Percentiles rank a stretch among this genome's conserved stretches.
phyloP scores from a whole-genome alignment of 2,113 vertebrate species.

The Etheostoma spectabile region DNA sequence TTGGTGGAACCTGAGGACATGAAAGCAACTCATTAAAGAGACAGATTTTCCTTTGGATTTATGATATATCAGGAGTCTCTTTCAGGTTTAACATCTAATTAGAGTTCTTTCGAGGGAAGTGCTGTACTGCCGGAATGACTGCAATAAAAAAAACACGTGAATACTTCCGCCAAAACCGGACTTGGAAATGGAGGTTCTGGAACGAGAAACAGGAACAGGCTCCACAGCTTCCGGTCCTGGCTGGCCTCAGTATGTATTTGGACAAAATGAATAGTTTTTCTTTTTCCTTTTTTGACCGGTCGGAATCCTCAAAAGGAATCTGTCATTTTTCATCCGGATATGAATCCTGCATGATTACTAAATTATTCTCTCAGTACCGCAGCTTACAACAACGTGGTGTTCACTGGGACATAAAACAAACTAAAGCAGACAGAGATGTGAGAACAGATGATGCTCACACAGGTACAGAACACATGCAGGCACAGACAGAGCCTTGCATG shows the following conservation, averaged over 20 bases:
- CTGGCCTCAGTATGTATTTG: slow-evolving; percentile 8
- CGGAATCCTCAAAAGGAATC: slow-evolving; percentile 48
- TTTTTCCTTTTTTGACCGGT: slow-evolving; percentile 35
- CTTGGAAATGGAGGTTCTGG: slow-evolving; percentile 27
- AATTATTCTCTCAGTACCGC: slow-evolving; percentile 33
- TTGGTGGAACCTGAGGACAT: slow-evolving; percentile 54
- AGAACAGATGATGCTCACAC: slow-evolving; percentile 28
- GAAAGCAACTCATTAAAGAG: slow-evolving; percentile 62
- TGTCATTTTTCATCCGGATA: slow-evolving; percentile 57
- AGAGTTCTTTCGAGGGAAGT: slow-evolving; percentile 41
- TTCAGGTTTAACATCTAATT: slow-evolving; percentile 67
- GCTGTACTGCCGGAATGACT: slow-evolving; percentile 27
- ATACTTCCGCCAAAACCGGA: slow-evolving; percentile 38
- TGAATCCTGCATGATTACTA: slow-evolving; percentile 57
- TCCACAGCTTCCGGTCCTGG: slow-evolving; percentile 13
- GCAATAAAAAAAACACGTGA: slow-evolving; percentile 23
- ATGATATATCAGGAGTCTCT: slow-evolving; percentile 45
- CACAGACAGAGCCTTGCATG: not conserved
- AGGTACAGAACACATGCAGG: slow-evolving; percentile 13
- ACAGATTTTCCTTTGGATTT: slow-evolving; percentile 46
- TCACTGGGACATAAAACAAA: slow-evolving; percentile 7
- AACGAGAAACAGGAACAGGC: slow-evolving; percentile 25
- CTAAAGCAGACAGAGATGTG: slow-evolving; percentile 22
- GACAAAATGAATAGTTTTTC: slow-evolving; percentile 43
- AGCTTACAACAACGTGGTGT: slow-evolving; percentile 13